A percentile compares a stretch with the other conserved stretches of the same genome.
phyloP scores from a whole-genome alignment of 2,888 invertebrate species.

The Carpatolechia fugitivella region DNA sequence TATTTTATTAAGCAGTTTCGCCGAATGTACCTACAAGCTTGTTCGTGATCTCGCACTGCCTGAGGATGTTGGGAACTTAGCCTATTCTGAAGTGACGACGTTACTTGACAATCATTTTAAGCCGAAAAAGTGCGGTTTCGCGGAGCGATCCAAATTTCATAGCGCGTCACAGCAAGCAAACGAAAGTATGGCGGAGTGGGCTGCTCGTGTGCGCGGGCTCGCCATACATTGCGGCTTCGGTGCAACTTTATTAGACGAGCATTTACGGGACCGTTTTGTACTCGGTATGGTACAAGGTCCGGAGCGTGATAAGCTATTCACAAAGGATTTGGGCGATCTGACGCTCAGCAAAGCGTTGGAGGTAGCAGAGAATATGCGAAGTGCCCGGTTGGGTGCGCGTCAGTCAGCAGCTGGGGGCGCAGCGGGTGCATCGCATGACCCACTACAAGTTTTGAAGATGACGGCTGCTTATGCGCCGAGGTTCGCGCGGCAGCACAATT shows the following conservation, averaged over 20 bases:
- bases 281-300: background rate
- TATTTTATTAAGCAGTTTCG: background rate
- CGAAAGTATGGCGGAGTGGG: background rate
- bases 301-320: background rate
- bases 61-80: background rate
- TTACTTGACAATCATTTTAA: constrained; percentile 1
- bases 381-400: background rate
- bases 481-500: no score
- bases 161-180: background rate
- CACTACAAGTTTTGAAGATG: constrained; percentile 7
- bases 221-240: background rate
- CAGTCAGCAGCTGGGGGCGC: background rate
- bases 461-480: no score
- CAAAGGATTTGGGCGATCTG: background rate
- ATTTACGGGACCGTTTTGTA: background rate
- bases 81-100: background rate
- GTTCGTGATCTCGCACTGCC: constrained; percentile 6
- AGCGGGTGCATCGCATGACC: background rate
- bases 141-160: no score
- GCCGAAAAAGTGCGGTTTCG: no score
- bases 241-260: background rate
- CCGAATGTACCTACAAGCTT: background rate
- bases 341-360: background rate
- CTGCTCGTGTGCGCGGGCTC: background rate
- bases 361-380: background rate